Base-by-base conservation (phyloP, 2,113 vertebrate species). In the Poeciliopsis prolifica region DNA sequence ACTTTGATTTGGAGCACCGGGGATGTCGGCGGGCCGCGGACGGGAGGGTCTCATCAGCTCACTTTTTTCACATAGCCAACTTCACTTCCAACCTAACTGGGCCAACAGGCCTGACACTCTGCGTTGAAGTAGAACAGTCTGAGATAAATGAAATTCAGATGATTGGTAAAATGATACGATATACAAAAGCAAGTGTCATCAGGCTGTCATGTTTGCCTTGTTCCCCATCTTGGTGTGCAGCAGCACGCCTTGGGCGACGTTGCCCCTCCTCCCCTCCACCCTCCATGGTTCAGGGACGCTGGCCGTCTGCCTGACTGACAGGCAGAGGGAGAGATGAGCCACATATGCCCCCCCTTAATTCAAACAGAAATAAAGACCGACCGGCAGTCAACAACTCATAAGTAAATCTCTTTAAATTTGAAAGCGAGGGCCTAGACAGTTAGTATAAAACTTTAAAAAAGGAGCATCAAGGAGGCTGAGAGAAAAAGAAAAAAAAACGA, bases 121-220 rank as follows among this genome's bases (percentile, higher is more conserved):
- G 86, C 73, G 82, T 89, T 65, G 79, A 80, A 76, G 84, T 86
- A 71, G 75, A 48, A 44, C 48, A 72, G 78, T 78, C 85, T 86
- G 80, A 84, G 84, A 92, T 86, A 91, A 92, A 90, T 90, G 86
- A 92, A 90, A 93, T 85, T 87, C 92, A 93, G 92, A 94, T 92
- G 93, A 94, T 93, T 92, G 91, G 88, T 91, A 75, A 92, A 91
- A 94, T 92, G 89, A 94, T 91, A 91, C 77, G 90, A 93, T 89
- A 86, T 84, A 93, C 90, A 90, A 93, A 92, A 90, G 87, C 89
- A 79, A 87, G 86, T 91, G 92, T 93, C 92, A 91, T 78, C 89
- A 80, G 75, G 82, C 84, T 91, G 91, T 91, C 90, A 88, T 81
- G 79, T 92, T 74, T 84, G 91, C 80, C 81, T 84, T 83, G 86